phyloP scores from a whole-genome alignment of 2,113 vertebrate genomes.

The Acanthisitta chloris region DNA sequence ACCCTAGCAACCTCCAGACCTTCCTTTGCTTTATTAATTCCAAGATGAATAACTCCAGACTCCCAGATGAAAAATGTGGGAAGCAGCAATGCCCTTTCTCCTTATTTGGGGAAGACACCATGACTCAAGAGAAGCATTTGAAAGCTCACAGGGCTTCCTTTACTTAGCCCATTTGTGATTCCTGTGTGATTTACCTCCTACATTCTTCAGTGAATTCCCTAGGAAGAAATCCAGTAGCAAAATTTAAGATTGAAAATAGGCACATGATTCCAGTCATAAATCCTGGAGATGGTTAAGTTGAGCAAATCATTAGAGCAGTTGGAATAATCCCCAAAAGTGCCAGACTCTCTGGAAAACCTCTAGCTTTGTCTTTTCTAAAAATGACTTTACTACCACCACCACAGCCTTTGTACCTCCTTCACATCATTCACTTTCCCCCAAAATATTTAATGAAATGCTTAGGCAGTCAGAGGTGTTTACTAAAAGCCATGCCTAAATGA shows the following conservation, averaged over 20 bases:
- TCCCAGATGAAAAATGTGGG: background rate
- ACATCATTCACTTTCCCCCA: background rate
- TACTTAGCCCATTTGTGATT: background rate
- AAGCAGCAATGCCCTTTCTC: background rate
- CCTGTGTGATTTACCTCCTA: background rate
- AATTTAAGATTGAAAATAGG: background rate
- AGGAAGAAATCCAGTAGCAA: background rate
- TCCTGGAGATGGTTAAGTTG: background rate
- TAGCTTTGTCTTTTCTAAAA: background rate
- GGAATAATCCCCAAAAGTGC: background rate
- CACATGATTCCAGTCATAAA: background rate
- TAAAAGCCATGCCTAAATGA: background rate
- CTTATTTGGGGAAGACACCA: background rate
- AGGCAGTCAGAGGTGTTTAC: background rate
- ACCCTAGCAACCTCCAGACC: background rate
- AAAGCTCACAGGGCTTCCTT: background rate
- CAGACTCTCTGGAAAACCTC: background rate
- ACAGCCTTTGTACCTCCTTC: background rate
- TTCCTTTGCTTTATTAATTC: background rate
- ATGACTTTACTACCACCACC: rapidly evolving
- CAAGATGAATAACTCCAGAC: background rate
- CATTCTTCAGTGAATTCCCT: background rate
- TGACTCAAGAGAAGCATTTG: background rate
- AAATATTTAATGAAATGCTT: background rate
- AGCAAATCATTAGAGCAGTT: background rate